Percentiles rank a stretch among this genome's conserved stretches.
These are phyloP conservation scores for Onychomys torridus DNA, from an alignment of 2,797 vertebrate genomes.

Conservation along the genomic window DNA sequence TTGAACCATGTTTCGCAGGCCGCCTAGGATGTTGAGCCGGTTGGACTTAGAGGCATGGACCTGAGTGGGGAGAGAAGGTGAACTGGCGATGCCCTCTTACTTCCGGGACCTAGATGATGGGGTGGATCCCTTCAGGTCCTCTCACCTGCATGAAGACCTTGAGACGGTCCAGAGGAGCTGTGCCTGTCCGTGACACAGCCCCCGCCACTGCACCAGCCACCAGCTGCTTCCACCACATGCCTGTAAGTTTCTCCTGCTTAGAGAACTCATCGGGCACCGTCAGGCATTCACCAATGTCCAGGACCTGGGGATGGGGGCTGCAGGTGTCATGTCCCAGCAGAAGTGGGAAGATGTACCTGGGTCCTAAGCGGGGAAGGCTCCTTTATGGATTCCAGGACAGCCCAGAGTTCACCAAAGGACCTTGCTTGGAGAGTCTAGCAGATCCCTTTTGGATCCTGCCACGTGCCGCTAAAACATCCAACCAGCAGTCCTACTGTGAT, in stretches of 20 bases:
- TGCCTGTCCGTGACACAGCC: conserved; percentile 85
- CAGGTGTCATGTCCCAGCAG: background rate
- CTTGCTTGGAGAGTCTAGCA: background rate
- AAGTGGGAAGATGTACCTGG: background rate
- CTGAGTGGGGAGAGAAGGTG: conserved; percentile 55
- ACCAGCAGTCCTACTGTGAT: background rate
- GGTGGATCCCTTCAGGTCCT: background rate
- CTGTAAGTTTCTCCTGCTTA: conserved; percentile 83
- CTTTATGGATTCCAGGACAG: background rate
- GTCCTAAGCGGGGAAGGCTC: background rate
- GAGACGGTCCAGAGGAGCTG: conserved; percentile 87
- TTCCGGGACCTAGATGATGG: background rate
- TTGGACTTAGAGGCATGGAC: conserved; percentile 85
- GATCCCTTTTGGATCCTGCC: background rate
- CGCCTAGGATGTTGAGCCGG: conserved; percentile 87
- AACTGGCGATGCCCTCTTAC: background rate
- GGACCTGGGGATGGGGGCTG: conserved; percentile 76
- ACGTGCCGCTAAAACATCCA: background rate
- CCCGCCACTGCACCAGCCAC: conserved; percentile 85
- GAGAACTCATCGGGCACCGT: conserved; percentile 87
- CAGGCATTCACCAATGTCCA: conserved; percentile 87
- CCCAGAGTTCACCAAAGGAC: background rate
- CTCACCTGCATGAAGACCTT: conserved; percentile 89
- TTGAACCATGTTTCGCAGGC: conserved; percentile 88
- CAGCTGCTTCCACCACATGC: conserved; percentile 88